phyloP scores from a whole-genome alignment of 2,113 vertebrate genomes.

The Plecotus auritus region DNA sequence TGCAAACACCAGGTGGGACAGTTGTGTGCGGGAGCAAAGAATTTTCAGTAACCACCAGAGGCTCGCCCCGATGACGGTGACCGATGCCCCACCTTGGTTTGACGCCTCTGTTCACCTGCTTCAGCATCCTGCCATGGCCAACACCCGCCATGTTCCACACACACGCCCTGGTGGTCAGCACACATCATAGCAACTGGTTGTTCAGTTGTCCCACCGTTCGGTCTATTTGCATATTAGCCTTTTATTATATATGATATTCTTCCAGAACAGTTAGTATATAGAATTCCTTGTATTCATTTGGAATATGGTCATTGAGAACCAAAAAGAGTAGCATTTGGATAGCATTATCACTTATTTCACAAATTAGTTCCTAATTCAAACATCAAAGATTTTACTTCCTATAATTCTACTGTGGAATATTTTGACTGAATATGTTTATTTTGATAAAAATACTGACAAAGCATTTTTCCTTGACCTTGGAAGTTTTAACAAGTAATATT shows the following conservation, averaged over 20 bases:
- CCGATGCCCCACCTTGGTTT: too few relatives aligned
- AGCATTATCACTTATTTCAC: background rate
- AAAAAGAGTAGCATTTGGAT: background rate
- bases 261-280: background rate
- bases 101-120: too few relatives aligned
- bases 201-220: too few relatives aligned
- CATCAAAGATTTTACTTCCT: background rate
- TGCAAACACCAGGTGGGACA: too few relatives aligned
- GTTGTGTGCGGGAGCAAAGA: too few relatives aligned
- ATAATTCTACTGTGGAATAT: background rate
- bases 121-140: too few relatives aligned
- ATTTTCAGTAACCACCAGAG: too few relatives aligned
- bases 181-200: too few relatives aligned
- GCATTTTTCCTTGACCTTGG: background rate
- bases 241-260: background rate
- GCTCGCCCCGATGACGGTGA: too few relatives aligned
- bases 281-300: background rate
- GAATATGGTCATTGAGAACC: background rate
- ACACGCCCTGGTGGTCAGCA: too few relatives aligned
- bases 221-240: too few relatives aligned
- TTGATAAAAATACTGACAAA: background rate
- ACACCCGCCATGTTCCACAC: too few relatives aligned
- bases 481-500: background rate
- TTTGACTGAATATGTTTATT: background rate
- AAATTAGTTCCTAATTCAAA: conserved; percentile 40